Base-by-base conservation (phyloP, 2,113 vertebrate species). In the Hemichromis elongatus region DNA sequence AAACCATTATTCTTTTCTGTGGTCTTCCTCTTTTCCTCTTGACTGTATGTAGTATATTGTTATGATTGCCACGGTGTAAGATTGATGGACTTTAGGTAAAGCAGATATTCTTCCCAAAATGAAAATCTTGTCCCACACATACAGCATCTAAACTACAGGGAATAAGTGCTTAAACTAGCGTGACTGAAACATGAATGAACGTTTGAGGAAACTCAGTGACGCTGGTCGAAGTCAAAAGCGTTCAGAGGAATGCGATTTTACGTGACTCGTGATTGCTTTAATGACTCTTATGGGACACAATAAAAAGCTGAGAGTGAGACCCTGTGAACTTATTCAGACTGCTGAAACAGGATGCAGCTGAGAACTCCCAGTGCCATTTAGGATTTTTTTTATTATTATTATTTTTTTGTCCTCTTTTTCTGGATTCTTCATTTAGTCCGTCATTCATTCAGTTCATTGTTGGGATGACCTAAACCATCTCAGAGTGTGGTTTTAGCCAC, bases 291-390 rank as follows among this genome's bases (percentile, higher is more conserved):
- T 7, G 95, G 92, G 95, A 95, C 11, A 21, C 19, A 89, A 94
- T 91, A 86, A 92, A 89, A 90, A 77, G 66, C 59, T 61, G 73
- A 79, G 79, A 88, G 53, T 80, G 61, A 87, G 88, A 93, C 86
- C 88, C 90, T 87, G 84, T 89, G 89, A 95, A 92, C 90, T 87
- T 53, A 63, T 79, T 86, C 80, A 87, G 79, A 79, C 86, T 70
- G 80, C 84, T 70, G 85, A 86, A 93, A 95, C 95, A 94, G 96
- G 96, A 96, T 94, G 94, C 96, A 96, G 96, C 95, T 96, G 95
- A 96, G 78, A 86, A 81, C 86, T 90, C 85, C 88, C 81, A 57
- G 77, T 75, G 86, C 81, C 90, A 85, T 92, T 91, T 73, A 89
- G 56, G 52, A 84, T 84, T 85, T 80, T 66, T 66, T 16, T 52